phyloP scores from a whole-genome alignment of 2,888 invertebrate genomes.

The Ditylenchus weischeri region DNA sequence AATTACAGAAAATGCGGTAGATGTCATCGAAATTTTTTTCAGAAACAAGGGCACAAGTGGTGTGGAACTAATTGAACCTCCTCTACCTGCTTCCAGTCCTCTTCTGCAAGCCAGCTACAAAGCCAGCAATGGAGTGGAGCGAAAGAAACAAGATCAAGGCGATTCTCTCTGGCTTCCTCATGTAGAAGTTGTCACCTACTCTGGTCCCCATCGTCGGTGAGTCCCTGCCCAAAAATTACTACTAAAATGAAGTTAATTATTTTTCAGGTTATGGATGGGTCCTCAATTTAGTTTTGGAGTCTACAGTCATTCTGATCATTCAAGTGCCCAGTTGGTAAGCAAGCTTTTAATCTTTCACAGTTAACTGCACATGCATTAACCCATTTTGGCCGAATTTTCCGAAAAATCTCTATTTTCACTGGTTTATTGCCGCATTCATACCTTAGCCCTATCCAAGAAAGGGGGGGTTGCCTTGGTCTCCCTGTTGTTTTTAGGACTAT shows the following conservation, averaged over 20 bases:
- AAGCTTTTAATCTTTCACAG: background rate
- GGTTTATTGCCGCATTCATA: no score
- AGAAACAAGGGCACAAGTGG: conserved; percentile 26
- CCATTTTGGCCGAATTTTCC: no score
- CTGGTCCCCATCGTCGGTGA: conserved; percentile 76
- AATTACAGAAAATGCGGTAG: no score
- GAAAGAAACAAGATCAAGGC: conserved; percentile 12
- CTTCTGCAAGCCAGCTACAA: conserved; percentile 17
- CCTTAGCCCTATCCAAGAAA: no score
- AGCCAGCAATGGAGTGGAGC: background rate
- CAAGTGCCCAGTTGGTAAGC: conserved; percentile 36
- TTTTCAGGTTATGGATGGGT: conserved; percentile 83
- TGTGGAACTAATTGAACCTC: conserved; percentile 33
- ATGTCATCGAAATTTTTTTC: background rate
- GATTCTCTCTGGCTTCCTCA: conserved; percentile 60
- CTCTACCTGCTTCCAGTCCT: conserved; percentile 21
- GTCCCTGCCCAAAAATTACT: conserved; percentile 1
- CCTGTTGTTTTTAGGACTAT: no score
- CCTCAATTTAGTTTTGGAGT: conserved; percentile 94
- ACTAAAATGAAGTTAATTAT: background rate
- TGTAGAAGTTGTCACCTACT: conserved; percentile 94
- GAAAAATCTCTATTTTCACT: no score
- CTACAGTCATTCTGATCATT: conserved; percentile 31
- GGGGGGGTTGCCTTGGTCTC: no score
- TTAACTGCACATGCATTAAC: background rate